A percentile compares a stretch with the other conserved stretches of the same genome.
Conservation (phyloP, 2,113 vertebrate species). For the Dasypus novemcinctus region DNA sequence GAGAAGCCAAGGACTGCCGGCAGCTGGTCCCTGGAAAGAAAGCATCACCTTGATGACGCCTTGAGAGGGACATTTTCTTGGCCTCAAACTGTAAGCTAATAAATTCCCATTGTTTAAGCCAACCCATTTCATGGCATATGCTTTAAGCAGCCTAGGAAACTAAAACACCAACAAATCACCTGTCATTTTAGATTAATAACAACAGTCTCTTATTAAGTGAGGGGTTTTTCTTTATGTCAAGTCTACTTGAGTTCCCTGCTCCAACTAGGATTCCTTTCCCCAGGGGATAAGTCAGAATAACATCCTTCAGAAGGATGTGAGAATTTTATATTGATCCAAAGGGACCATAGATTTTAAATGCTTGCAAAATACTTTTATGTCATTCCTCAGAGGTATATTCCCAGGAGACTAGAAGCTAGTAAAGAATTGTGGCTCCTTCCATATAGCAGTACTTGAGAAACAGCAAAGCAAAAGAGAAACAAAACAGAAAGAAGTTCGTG, state of each 20-base stretch:
- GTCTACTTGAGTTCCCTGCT: too few species aligned
- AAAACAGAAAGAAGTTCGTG: background rate
- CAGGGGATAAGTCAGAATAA: background rate
- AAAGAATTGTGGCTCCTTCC: background rate
- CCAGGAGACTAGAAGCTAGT: background rate
- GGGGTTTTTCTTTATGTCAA: background rate
- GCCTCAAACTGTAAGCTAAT: too few species aligned
- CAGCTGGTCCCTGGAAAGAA: too few species aligned
- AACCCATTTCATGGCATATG: too few species aligned
- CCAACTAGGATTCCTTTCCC: background rate
- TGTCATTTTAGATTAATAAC: background rate
- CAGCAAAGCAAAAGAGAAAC: background rate
- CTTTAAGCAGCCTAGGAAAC: too few species aligned
- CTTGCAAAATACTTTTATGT: background rate
- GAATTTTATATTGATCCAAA: background rate
- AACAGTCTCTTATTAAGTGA: background rate
- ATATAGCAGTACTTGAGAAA: background rate
- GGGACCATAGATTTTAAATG: background rate
- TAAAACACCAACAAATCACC: background rate
- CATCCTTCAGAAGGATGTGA: background rate
- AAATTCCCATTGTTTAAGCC: too few species aligned
- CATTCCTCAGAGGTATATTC: background rate
- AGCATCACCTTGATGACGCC: too few species aligned
- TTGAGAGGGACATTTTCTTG: too few species aligned
- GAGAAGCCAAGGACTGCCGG: too few species aligned